Percentiles rank a stretch among this genome's conserved stretches.
Conservation (phyloP, 1,140 invertebrate genomes). For the Oedothorax gibbosus region DNA sequence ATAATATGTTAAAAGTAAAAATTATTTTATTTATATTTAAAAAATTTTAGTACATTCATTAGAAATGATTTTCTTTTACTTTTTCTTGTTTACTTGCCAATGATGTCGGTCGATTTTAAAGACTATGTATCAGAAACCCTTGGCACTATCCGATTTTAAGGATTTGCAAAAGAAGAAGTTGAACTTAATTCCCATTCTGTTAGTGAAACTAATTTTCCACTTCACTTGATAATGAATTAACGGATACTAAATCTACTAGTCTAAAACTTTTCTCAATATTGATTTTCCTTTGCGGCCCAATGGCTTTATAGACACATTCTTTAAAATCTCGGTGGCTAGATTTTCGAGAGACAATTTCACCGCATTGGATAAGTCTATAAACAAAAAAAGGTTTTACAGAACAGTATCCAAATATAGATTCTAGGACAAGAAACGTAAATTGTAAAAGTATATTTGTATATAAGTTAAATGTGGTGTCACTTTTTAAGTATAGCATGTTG, state of each 20-base stretch:
- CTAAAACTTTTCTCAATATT: conserved; percentile 57
- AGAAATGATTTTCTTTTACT: too few relatives aligned
- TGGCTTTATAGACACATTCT: conserved; percentile 15
- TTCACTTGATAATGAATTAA: conserved; percentile 61
- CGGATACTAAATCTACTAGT: conserved; percentile 31
- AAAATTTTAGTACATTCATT: too few relatives aligned
- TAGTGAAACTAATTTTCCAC: conserved; percentile 61
- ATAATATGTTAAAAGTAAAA: too few relatives aligned
- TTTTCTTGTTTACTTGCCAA: conserved; percentile 6
- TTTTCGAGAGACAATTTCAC: conserved; percentile 24
- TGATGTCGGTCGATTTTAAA: conserved; percentile 9
- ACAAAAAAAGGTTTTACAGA: too few relatives aligned
- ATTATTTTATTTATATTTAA: too few relatives aligned
- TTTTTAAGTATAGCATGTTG: too few relatives aligned
- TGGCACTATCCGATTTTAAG: neutral
- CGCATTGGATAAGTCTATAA: neutral
- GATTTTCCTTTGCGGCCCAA: conserved; percentile 44
- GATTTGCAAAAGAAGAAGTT: conserved; percentile 31
- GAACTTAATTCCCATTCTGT: conserved; percentile 59
- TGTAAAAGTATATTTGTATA: too few relatives aligned
- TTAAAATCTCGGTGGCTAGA: conserved; percentile 11
- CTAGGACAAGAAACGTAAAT: too few relatives aligned
- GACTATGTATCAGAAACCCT: conserved; percentile 39
- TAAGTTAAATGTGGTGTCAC: too few relatives aligned
- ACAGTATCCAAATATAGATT: too few relatives aligned